Conservation (phyloP, 2,113 vertebrate species). For the Gymnarchus niloticus region DNA sequence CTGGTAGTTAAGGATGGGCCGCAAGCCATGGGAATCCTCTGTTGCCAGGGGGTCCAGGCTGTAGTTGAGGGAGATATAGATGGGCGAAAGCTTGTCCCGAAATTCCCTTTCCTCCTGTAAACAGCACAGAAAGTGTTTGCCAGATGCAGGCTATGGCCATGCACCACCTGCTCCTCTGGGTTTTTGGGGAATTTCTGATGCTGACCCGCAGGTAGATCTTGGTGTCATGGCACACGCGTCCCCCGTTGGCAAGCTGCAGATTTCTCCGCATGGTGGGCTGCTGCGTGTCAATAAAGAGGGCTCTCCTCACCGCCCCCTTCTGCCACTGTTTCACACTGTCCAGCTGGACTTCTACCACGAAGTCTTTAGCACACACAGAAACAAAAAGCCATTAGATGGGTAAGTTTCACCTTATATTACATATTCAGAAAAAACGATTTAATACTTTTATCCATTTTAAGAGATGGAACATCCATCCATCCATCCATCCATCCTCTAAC, state of each 20-base stretch:
- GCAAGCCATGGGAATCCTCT: conserved; percentile 65
- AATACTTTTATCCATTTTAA: not conserved
- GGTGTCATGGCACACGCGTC: conserved; percentile 65
- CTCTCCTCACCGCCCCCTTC: conserved; percentile 71
- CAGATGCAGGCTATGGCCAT: not conserved
- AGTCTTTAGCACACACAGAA: conserved; percentile 57
- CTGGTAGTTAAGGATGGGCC: conserved; percentile 77
- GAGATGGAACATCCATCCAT: not conserved
- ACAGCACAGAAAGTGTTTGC: not conserved
- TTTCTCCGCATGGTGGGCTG: conserved; percentile 58
- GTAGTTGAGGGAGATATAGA: conserved; percentile 79
- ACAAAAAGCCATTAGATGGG: conserved; percentile 14
- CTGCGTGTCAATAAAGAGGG: conserved; percentile 71
- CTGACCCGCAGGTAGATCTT: conserved; percentile 79
- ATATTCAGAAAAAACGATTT: not conserved
- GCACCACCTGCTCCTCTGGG: not conserved
- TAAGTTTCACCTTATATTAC: not conserved
- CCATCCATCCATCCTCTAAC: too few relatives aligned
- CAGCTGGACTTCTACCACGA: conserved; percentile 77
- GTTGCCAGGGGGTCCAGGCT: conserved; percentile 71
- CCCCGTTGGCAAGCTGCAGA: conserved; percentile 63
- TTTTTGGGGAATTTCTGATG: not conserved
- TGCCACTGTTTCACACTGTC: conserved; percentile 80
- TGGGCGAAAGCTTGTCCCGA: conserved; percentile 84
- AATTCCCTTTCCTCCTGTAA: conserved; percentile 81